These are phyloP conservation scores for Myiagra hebetior DNA, from an alignment of 2,113 vertebrate genomes.

Conservation along the genomic window DNA sequence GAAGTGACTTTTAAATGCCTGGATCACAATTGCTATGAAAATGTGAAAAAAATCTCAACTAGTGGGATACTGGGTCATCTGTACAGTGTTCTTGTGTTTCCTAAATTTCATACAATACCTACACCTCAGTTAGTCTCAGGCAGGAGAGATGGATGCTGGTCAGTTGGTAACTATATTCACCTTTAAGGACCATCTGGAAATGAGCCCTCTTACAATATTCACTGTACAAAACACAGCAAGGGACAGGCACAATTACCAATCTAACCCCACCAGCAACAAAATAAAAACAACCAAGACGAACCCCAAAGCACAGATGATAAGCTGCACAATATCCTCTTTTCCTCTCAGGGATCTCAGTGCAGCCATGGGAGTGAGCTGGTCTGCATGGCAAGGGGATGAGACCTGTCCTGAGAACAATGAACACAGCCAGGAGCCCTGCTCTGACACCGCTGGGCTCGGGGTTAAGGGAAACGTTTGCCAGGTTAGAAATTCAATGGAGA, in stretches of 20 bases:
- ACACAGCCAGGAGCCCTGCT: background rate
- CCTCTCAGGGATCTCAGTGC: background rate
- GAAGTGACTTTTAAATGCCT: background rate
- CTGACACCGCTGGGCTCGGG: background rate
- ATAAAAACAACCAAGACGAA: accelerated
- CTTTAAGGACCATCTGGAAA: background rate
- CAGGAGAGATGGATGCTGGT: background rate
- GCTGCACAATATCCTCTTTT: background rate
- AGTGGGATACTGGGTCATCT: background rate
- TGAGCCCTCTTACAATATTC: background rate
- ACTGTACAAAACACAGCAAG: background rate
- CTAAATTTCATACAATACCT: accelerated
- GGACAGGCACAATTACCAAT: background rate
- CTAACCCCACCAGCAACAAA: background rate
- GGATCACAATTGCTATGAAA: background rate
- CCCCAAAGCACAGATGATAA: background rate
- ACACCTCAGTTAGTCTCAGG: background rate
- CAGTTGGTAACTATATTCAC: background rate
- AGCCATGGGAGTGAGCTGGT: background rate
- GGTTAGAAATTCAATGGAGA: background rate
- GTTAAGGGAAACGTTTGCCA: background rate
- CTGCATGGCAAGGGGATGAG: background rate
- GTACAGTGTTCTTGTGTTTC: background rate
- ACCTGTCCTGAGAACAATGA: background rate
- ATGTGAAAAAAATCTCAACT: background rate